Base-by-base conservation (phyloP, 2,888 invertebrate species). In the Chelonus formosanus region DNA sequence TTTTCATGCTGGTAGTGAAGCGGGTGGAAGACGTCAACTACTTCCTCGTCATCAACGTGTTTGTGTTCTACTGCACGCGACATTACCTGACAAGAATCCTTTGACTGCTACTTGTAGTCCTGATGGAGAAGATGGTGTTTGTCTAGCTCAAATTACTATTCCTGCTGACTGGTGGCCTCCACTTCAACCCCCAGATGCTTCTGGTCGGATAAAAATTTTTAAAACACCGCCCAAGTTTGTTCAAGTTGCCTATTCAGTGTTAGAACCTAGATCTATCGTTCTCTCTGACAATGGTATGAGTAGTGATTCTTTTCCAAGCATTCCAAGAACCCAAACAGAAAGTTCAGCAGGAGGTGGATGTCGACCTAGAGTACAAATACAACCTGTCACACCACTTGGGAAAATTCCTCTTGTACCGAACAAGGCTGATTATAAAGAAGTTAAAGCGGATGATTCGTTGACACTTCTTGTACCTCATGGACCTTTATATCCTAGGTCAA, bases 141-240 rank as follows among this genome's bases (percentile, higher is more conserved):
- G 97, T 81, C 88, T 97, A 62, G 95, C 95, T 0, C 93, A 94
- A 81, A 85, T 86, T 65, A 92, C 94, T 1, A 89, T 97, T 45
- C 97, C 97, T 0, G 91, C 94, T 6, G 90, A 91, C 62, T 97
- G 97, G 97, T 97, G 97, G 96, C 90, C 91, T 31, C 90, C 93
- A 0, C 80, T 91, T 65, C 90, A 90, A 3, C 86, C 89, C 1
- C 89, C 89, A 0, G 88, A 88, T 67, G 89, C 83, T 76, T 72
- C 81, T 64, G 79, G 86, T 78, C 70, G 80, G 31, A 77, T 81
- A 75, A 80, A 86, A 78, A 76, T 84, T 76, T 69, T 84, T 82
- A 75, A 89, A 82, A 88, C 90, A 56, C 92, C 94, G 20, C 93
- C 93, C 57, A 87, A 91, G 59, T 88, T 91, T 69, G 91, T 93